A percentile compares a stretch with the other conserved stretches of the same genome.
Conservation (phyloP, 2,113 vertebrate genomes). For the Syrmaticus mikado region DNA sequence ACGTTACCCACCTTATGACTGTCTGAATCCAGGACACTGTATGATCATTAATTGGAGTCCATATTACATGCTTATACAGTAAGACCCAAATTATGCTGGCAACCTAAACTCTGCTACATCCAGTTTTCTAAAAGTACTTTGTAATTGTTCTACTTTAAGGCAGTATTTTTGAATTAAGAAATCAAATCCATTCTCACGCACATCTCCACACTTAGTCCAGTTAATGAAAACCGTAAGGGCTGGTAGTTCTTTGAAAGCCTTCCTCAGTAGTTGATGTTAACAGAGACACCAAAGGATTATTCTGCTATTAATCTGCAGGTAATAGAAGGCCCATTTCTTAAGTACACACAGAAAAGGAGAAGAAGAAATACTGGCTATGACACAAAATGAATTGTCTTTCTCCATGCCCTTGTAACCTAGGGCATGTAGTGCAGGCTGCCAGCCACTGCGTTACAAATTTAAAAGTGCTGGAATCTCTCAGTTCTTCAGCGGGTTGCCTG, state of each 20-base stretch:
- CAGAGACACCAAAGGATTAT: constrained; percentile 73
- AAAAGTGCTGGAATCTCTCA: constrained; percentile 92
- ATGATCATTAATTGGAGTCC: not conserved
- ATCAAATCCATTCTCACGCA: not conserved
- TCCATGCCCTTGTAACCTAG: constrained; percentile 90
- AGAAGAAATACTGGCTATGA: constrained; percentile 81
- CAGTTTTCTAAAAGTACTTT: not conserved
- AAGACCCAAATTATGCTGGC: not conserved
- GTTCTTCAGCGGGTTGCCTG: constrained; percentile 89
- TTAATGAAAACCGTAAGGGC: constrained; percentile 55
- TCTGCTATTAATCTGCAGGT: constrained; percentile 78
- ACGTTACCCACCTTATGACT: not conserved
- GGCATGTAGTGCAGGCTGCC: constrained; percentile 91
- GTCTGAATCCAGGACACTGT: not conserved
- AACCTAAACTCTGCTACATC: not conserved
- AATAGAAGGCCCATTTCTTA: constrained; percentile 79
- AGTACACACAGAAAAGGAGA: constrained; percentile 79
- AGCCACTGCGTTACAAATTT: constrained; percentile 91
- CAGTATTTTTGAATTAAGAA: constrained; percentile 10
- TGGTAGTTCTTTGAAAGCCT: constrained; percentile 36
- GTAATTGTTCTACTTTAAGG: not conserved
- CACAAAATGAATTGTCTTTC: constrained; percentile 81
- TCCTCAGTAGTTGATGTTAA: constrained; percentile 68
- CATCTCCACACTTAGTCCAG: constrained; percentile 21
- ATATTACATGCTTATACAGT: not conserved